Evolutionary conservation across 2,797 vertebrate genomes (phyloP).

Genomic region (Enoplosus armatus): DNA sequence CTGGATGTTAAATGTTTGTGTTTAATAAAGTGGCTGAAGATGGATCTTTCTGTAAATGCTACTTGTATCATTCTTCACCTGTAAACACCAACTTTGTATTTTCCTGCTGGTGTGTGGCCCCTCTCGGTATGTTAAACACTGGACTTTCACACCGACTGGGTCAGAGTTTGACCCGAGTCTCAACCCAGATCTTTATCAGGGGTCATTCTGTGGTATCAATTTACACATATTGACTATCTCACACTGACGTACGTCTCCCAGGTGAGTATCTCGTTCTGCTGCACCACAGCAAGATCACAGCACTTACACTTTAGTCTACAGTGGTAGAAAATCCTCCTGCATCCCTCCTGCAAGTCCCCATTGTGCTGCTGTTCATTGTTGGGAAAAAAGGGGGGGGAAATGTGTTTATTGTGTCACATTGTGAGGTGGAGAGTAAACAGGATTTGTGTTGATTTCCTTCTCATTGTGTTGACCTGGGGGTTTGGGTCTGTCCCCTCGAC

Average conservation of each 20-base stretch:
- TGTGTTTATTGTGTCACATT: conserved; percentile 87
- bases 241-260: conserved; percentile 9
- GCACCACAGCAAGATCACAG: background rate
- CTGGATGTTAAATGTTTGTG: background rate
- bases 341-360: conserved; percentile 19
- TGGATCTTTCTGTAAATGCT: background rate
- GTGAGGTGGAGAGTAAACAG: conserved; percentile 87
- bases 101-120: background rate
- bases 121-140: conserved; percentile 14
- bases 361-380: conserved; percentile 67
- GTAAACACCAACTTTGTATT: background rate
- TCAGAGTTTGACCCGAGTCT: conserved; percentile 29
- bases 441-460: conserved; percentile 91
- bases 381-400: conserved; percentile 80
- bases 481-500: conserved; percentile 45
- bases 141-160: conserved; percentile 19
- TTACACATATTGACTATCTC: conserved; percentile 17
- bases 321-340: too few relatives aligned
- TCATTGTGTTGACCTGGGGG: conserved; percentile 83
- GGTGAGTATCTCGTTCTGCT: background rate
- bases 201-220: conserved; percentile 6
- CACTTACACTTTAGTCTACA: background rate
- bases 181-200: conserved; percentile 8
- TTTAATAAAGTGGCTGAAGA: background rate
- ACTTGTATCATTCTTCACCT: background rate